Base-by-base conservation (phyloP, 2,888 invertebrate genomes). In the Alcis repandata region DNA sequence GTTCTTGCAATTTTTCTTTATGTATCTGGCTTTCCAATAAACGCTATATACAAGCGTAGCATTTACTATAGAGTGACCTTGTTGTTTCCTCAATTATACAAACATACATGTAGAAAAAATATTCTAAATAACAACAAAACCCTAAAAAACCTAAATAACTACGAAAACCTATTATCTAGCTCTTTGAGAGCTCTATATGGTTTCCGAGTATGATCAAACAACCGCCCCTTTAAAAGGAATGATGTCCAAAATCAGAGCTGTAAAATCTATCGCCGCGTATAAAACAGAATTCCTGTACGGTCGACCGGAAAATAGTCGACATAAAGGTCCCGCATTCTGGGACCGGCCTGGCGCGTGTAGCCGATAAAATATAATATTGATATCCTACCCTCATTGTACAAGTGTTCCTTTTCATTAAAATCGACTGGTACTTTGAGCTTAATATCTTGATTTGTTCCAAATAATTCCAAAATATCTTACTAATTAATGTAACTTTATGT, bases 221-320 rank as follows among this genome's bases (percentile, higher is more conserved):
- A 17, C 17, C 17, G 9, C 17, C 43, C 3, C 6, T 27, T 22
- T 68, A 58, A 3, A 11, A n/a, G 8, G 8, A 10, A 63, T 79
- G 76, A 81, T 84, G 80, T 84, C 83, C 78, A 85, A 89, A 86
- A 85, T 83, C 78, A 77, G 75, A 77, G 77, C 73, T 78, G 80
- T 85, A 86, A 89, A 90, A 87, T 88, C 88, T 88, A 76, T 43
- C 62, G 67, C 86, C 87, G 85, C 85, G 85, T 79, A 77, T 84
- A 83, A 85, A 87, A 87, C 82, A 83, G 83, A 85, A 92, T 91
- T 86, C 90, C 84, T 82, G 90, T 80, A 85, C 88, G 82, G 79
- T 84, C 84, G 82, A 83, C 84, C 88, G 90, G 92, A 92, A 92
- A 93, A 93, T 93, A 88, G 90, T 87, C 86, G 87, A 88, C 89